Conservation (phyloP, 2,888 invertebrate species). For the Hydropsyche betteni region DNA sequence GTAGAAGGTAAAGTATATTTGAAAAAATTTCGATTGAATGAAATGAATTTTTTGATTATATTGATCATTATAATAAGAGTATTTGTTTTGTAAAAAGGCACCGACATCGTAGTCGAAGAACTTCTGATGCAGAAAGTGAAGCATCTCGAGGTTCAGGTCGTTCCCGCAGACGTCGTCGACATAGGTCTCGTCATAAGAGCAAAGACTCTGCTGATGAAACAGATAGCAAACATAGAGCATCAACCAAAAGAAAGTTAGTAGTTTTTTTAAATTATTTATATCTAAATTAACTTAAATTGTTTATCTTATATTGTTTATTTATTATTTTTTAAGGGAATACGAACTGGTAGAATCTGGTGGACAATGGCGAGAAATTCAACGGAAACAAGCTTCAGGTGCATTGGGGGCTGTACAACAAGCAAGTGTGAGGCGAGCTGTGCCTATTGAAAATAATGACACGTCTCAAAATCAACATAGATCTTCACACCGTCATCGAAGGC, state of each 20-base stretch:
- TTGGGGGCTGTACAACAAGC: constrained; percentile 74
- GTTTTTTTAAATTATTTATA: not conserved
- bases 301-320: not conserved
- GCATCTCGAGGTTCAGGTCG: constrained; percentile 85
- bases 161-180: constrained; percentile 78
- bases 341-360: constrained; percentile 88
- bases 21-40: not conserved
- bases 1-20: constrained; percentile 70
- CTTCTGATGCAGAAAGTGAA: constrained; percentile 92
- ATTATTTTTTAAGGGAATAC: constrained; percentile 59
- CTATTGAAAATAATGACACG: constrained; percentile 47
- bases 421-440: constrained; percentile 70
- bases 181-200: constrained; percentile 78
- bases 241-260: constrained; percentile 54
- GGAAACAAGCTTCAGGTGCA: constrained; percentile 71
- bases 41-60: not conserved
- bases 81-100: constrained; percentile 64
- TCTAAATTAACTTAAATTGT: not conserved
- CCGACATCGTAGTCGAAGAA: constrained; percentile 80
- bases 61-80: not conserved
- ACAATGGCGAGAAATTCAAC: constrained; percentile 89
- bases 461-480: constrained; percentile 61
- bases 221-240: constrained; percentile 60
- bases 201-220: constrained; percentile 78
- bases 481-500: constrained; percentile 68